Percentiles rank a stretch among this genome's conserved stretches.
These are phyloP conservation scores for Panthera leo DNA, from an alignment of 2,113 vertebrate genomes.

Conservation along the genomic window DNA sequence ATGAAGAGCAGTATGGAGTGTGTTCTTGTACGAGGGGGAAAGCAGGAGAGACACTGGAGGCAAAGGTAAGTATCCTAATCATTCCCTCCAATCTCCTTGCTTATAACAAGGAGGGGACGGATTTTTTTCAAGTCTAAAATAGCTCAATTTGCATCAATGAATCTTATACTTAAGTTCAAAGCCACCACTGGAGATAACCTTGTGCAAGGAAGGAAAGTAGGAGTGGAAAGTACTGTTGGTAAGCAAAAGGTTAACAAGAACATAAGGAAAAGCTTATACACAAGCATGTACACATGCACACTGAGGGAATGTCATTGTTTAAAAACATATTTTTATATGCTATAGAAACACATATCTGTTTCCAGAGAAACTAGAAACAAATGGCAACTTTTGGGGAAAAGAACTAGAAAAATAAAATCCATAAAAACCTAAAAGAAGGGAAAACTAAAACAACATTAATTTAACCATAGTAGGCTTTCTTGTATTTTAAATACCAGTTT, in stretches of 20 bases:
- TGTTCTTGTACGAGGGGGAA: background rate
- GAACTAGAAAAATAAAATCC: constrained; percentile 28
- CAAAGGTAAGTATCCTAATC: background rate
- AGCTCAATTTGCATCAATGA: background rate
- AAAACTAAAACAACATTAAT: constrained; percentile 48
- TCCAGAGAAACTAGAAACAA: background rate
- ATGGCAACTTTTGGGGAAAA: constrained; percentile 8
- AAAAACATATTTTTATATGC: constrained; percentile 30
- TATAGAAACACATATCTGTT: background rate
- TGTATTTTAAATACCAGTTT: background rate
- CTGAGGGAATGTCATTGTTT: background rate
- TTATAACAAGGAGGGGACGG: background rate
- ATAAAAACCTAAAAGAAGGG: background rate
- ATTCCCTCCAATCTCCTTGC: background rate
- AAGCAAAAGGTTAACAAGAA: background rate
- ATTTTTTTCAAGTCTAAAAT: constrained; percentile 25
- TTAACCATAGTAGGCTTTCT: background rate
- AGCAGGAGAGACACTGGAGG: background rate
- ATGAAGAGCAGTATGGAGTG: background rate
- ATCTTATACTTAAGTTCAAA: constrained; percentile 24
- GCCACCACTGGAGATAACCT: background rate
- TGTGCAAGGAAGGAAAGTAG: background rate
- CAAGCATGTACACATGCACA: background rate
- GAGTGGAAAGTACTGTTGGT: background rate
- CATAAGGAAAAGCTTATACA: background rate